Conservation (phyloP, 2,888 invertebrate genomes). For the Arctia plantaginis region DNA sequence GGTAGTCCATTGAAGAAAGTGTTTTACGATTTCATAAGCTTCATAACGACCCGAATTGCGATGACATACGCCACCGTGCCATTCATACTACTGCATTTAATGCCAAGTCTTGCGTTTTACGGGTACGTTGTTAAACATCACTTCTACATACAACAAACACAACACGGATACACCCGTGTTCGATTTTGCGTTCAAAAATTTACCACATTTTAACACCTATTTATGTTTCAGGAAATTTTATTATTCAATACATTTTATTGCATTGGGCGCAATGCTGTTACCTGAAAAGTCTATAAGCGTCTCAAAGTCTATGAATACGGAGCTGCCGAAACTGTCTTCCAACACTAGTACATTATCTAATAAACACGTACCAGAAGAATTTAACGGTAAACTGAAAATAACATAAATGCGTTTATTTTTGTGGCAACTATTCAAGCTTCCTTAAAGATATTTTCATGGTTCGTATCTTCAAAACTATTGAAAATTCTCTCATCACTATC, state of each 20-base stretch:
- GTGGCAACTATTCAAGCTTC: neutral
- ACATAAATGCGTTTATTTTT: slow-evolving; percentile 14
- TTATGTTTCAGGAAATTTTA: slow-evolving; percentile 83
- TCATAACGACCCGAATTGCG: slow-evolving; percentile 92
- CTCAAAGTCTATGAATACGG: slow-evolving; percentile 43
- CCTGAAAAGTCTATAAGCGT: slow-evolving; percentile 61
- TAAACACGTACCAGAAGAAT: slow-evolving; percentile 58
- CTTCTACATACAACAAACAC: neutral
- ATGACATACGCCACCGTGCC: slow-evolving; percentile 97
- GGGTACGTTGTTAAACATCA: slow-evolving; percentile 86
- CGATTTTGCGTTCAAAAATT: neutral
- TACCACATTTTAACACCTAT: neutral
- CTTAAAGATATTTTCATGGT: neutral
- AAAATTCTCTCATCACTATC: neutral
- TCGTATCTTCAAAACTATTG: neutral
- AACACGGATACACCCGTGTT: too few relatives aligned
- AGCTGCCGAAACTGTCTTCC: slow-evolving; percentile 59
- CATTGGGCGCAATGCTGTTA: slow-evolving; percentile 77
- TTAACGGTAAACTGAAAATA: slow-evolving; percentile 72
- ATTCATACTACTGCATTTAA: slow-evolving; percentile 95
- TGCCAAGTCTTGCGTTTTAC: slow-evolving; percentile 91
- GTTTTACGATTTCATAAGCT: slow-evolving; percentile 94
- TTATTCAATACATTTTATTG: slow-evolving; percentile 83
- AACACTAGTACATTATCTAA: slow-evolving; percentile 43
- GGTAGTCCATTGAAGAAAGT: slow-evolving; percentile 88